Percentiles rank a stretch among this genome's conserved stretches.
These are phyloP conservation scores for Gambelia wislizenii DNA, from an alignment of 2,797 vertebrate species.

Conservation along the genomic window DNA sequence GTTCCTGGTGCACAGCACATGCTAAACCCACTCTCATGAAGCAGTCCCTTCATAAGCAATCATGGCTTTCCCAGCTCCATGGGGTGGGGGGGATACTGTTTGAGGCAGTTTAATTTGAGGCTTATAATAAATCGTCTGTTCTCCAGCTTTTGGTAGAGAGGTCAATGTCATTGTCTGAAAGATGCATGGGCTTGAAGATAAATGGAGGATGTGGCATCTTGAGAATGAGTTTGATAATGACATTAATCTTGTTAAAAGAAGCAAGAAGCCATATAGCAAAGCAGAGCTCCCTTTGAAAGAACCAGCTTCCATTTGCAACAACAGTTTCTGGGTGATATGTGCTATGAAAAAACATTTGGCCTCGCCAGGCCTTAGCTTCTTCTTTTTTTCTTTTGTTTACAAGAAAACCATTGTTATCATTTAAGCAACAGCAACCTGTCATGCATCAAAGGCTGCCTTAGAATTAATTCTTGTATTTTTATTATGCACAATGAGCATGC, in stretches of 20 bases:
- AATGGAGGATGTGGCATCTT: slow-evolving; percentile 63
- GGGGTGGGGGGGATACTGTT: not conserved
- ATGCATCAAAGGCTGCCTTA: not conserved
- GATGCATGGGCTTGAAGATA: slow-evolving; percentile 56
- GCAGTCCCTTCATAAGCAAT: not conserved
- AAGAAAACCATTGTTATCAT: not conserved
- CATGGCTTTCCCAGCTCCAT: not conserved
- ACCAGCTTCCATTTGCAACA: slow-evolving; percentile 14
- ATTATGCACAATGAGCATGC: not conserved
- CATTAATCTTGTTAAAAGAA: slow-evolving; percentile 54
- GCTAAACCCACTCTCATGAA: not conserved
- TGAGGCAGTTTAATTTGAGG: slow-evolving; percentile 55
- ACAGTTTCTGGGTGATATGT: not conserved
- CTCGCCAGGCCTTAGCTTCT: not conserved
- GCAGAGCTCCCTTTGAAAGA: slow-evolving; percentile 41
- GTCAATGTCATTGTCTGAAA: slow-evolving; percentile 64
- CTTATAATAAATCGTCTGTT: slow-evolving; percentile 65
- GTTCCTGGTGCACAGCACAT: not conserved
- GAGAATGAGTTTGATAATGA: slow-evolving; percentile 68
- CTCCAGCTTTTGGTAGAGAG: slow-evolving; percentile 66
- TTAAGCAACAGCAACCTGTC: not conserved
- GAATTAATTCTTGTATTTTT: not conserved
- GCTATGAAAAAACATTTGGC: not conserved
- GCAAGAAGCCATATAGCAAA: slow-evolving; percentile 32
- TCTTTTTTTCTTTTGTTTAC: not conserved